Evolutionary conservation across 2,113 vertebrate species (phyloP).

Genomic region (Reinhardtius hippoglossoides): DNA sequence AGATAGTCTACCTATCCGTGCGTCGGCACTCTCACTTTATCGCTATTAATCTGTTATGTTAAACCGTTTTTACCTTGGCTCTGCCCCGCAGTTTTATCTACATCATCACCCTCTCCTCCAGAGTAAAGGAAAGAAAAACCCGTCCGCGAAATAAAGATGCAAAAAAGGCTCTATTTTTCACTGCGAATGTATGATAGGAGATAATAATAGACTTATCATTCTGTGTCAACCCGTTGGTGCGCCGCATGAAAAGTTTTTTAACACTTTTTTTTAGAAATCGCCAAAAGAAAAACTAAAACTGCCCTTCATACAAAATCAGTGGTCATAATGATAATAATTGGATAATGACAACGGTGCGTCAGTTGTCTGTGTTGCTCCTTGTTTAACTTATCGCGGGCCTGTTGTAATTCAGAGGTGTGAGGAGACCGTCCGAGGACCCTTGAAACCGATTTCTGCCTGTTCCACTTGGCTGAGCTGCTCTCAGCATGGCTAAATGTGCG

Average conservation of each 20-base stretch:
- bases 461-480: constrained; percentile 78
- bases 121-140: neutral
- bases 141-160: neutral
- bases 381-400: constrained; percentile 26
- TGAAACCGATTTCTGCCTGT: constrained; percentile 72
- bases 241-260: neutral
- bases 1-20: constrained; percentile 43
- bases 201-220: neutral
- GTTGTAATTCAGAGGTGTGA: constrained; percentile 32
- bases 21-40: constrained; percentile 41
- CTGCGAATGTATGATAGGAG: neutral
- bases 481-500: constrained; percentile 82
- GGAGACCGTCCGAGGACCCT: constrained; percentile 56
- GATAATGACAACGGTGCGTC: neutral
- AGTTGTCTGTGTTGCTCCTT: constrained; percentile 4
- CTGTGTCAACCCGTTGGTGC: too few species aligned
- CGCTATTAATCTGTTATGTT: constrained; percentile 52
- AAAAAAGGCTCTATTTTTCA: neutral
- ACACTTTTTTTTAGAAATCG: neutral
- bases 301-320: neutral
- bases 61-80: constrained; percentile 26
- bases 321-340: constrained; percentile 5
- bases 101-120: neutral
- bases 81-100: constrained; percentile 24
- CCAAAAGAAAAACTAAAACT: neutral